These are phyloP conservation scores for Eilema caniola DNA, from an alignment of 2,888 invertebrate genomes.

Conservation along the genomic window DNA sequence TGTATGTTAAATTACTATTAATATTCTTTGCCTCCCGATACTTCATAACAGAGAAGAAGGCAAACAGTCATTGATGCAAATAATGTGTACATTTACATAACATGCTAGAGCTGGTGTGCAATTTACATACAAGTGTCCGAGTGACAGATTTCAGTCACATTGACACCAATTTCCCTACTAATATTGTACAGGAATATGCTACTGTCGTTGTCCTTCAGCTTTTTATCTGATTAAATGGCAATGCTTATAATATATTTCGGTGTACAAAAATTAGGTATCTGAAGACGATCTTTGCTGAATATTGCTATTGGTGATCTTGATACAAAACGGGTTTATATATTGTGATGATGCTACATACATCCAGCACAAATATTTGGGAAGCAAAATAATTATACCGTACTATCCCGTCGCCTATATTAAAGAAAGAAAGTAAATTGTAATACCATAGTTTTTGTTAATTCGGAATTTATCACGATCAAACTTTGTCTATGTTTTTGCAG, in stretches of 20 bases:
- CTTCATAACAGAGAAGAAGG: conserved; percentile 34
- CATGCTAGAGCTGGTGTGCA: conserved; percentile 31
- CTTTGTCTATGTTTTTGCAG: too few species aligned
- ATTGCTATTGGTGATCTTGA: background rate
- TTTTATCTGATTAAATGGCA: conserved; percentile 6
- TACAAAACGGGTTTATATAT: background rate
- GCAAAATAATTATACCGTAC: too few species aligned
- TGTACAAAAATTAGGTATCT: conserved; percentile 28
- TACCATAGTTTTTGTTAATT: too few species aligned
- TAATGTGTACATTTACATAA: conserved; percentile 56
- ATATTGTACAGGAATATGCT: conserved; percentile 31
- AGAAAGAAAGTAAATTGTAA: too few species aligned
- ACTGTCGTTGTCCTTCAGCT: conserved; percentile 14
- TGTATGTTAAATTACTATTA: conserved; percentile 41
- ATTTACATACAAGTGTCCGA: conserved; percentile 62
- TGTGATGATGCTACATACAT: too few species aligned
- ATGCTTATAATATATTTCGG: conserved; percentile 21
- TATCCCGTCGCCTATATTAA: too few species aligned
- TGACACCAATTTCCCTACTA: conserved; percentile 47
- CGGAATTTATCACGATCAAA: too few species aligned
- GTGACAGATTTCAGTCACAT: conserved; percentile 61
- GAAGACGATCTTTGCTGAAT: background rate
- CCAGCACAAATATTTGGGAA: too few species aligned
- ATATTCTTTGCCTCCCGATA: conserved; percentile 30
- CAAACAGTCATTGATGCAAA: conserved; percentile 46